Base-by-base conservation (phyloP, 2,888 invertebrate genomes). In the Melieria picta region DNA sequence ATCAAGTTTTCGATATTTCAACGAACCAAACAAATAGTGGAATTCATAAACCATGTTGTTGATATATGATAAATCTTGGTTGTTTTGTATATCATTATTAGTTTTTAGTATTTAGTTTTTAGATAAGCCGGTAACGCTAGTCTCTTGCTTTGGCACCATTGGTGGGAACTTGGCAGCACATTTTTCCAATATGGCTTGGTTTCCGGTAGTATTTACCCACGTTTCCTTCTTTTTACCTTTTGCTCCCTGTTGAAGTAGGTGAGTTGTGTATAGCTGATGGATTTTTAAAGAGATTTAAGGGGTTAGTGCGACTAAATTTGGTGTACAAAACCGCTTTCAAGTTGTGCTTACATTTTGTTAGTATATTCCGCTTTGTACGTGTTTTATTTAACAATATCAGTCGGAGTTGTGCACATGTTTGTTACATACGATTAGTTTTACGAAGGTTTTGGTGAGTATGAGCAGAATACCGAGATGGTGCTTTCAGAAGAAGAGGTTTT, bases 161-260 rank as follows among this genome's bases (percentile, higher is more conserved):
- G 11, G 9, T 7, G 9, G 5, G 1, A 57, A 57, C 30, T 57
- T 57, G 57, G 57, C 57, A 57, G 13, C 57, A 57, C 57, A 16
- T 13, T 13, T 11, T 13, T 10, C 5, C 13, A 57, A 30, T n/a
- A 16, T 52, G 52, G 52, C 30, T 57, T 30, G 4, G 30, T 13
- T 57, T 57, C 57, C 57, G n/a, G n/a, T 57, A 13, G 5, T 57
- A 30, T 10, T 0, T 30, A 30, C 5, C 16, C 5, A 30, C 5
- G 16, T 64, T 48, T 73, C 76, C 77, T 80, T 75, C 80, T 78
- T 80, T 80, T 79, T 76, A 71, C 79, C 76, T 78, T 76, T 76
- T 79, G 77, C 74, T 73, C 76, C 76, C 73, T 76, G 72, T 76
- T 65, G 74, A 71, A 57, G 55, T 72, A 79, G 80, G 79, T 79